Evolutionary conservation across 1,140 invertebrate species (phyloP).

Genomic region (Capitella teleta): DNA sequence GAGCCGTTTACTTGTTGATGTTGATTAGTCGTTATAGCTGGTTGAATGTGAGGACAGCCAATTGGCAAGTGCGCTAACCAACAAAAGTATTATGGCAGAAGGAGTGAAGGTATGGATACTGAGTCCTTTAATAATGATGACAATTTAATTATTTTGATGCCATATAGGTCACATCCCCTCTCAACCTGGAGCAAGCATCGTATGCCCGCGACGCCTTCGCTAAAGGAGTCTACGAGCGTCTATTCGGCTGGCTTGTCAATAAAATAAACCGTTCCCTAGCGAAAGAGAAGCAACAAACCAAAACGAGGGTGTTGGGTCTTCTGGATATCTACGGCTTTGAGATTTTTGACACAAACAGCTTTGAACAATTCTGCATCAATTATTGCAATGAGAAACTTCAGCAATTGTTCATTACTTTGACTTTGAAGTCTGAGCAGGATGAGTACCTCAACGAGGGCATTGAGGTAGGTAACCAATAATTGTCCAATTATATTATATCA

Average conservation of each 20-base stretch:
- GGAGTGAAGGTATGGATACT: too few species aligned
- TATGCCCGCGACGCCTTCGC: slow-evolving; percentile 56
- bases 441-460: slow-evolving; percentile 79
- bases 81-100: slow-evolving; percentile 72
- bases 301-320: slow-evolving; percentile 64
- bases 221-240: slow-evolving; percentile 64
- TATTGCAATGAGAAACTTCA: slow-evolving; percentile 97
- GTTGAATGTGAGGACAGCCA: slow-evolving; percentile 55
- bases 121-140: too few species aligned
- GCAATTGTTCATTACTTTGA: slow-evolving; percentile 86
- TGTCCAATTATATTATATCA: too few species aligned
- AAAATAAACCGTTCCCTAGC: slow-evolving; percentile 59
- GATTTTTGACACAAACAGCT: slow-evolving; percentile 80
- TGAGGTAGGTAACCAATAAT: slow-evolving; percentile 37
- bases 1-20: too few species aligned
- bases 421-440: slow-evolving; percentile 78
- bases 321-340: slow-evolving; percentile 89
- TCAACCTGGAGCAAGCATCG: slow-evolving; percentile 56
- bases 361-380: slow-evolving; percentile 92
- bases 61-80: slow-evolving; percentile 60
- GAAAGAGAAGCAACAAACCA: slow-evolving; percentile 28
- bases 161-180: slow-evolving; percentile 26
- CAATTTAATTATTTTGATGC: too few species aligned
- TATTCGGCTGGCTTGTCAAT: slow-evolving; percentile 78
- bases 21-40: too few species aligned